Evolutionary conservation across 1,140 invertebrate genomes (phyloP).

Genomic region (Geopemphigus sp.): DNA sequence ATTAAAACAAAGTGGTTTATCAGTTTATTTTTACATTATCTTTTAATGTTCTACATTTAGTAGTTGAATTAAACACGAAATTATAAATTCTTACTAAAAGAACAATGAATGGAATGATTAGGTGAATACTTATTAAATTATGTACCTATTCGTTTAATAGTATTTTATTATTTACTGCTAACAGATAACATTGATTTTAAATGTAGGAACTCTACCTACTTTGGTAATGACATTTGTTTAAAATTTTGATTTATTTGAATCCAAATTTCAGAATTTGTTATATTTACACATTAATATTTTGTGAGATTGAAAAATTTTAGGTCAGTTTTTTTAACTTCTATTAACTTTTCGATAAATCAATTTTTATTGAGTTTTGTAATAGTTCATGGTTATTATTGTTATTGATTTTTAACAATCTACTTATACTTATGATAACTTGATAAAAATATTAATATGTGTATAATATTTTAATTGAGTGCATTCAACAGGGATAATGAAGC

Average conservation of each 20-base stretch:
- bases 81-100: too few relatives aligned
- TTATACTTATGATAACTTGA: background rate
- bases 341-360: too few relatives aligned
- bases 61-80: too few relatives aligned
- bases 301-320: background rate
- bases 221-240: background rate
- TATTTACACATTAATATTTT: background rate
- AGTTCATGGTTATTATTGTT: background rate
- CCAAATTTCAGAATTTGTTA: background rate
- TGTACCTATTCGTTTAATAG: background rate
- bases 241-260: background rate
- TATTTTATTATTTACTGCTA: too few relatives aligned
- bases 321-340: background rate
- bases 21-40: too few relatives aligned
- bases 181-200: background rate
- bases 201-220: background rate
- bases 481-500: conserved; percentile 35
- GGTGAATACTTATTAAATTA: background rate
- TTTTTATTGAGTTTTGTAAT: background rate
- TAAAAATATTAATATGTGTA: background rate
- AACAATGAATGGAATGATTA: too few relatives aligned
- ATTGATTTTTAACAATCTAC: background rate
- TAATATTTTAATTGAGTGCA: conserved; percentile 31
- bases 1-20: too few relatives aligned
- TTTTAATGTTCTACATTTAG: too few relatives aligned